Evolutionary conservation across 2,797 vertebrate genomes (phyloP).

Genomic region (Eospalax fontanierii): DNA sequence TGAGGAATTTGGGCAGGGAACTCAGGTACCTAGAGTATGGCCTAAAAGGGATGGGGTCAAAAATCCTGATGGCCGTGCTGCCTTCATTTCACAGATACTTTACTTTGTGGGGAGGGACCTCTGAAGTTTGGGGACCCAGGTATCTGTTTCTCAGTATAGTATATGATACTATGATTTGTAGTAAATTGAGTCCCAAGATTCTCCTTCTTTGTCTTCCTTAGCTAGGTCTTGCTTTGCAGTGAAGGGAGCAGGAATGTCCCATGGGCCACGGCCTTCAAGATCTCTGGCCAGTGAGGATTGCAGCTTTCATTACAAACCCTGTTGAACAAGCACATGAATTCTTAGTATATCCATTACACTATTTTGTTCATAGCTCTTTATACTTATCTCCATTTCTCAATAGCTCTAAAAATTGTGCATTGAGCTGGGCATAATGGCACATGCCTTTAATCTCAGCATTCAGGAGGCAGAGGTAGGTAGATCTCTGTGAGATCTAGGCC

Average conservation of each 20-base stretch:
- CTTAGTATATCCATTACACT: not conserved
- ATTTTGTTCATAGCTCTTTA: conserved; percentile 60
- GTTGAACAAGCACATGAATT: not conserved
- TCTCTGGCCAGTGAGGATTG: conserved; percentile 16
- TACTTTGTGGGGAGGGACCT: not conserved
- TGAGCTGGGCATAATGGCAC: too few relatives aligned
- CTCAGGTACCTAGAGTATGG: conserved; percentile 17
- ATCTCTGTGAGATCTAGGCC: too few relatives aligned
- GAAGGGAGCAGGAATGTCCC: not conserved
- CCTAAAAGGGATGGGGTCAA: conserved; percentile 49
- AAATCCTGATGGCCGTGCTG: not conserved
- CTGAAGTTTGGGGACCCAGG: conserved; percentile 1
- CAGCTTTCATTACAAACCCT: conserved; percentile 32
- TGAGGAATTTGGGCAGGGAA: conserved; percentile 50
- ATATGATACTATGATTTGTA: conserved; percentile 12
- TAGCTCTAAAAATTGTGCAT: not conserved
- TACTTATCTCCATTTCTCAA: conserved; percentile 47
- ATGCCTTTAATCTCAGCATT: too few relatives aligned
- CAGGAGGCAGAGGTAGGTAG: too few relatives aligned
- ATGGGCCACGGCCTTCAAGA: not conserved
- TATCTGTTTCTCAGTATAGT: conserved; percentile 31
- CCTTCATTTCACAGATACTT: conserved; percentile 15
- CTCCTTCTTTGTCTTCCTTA: conserved; percentile 49
- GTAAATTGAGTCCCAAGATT: not conserved
- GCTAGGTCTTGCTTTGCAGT: conserved; percentile 39